Conservation (phyloP, 1,140 invertebrate species). For the Platyscapa corneri region DNA sequence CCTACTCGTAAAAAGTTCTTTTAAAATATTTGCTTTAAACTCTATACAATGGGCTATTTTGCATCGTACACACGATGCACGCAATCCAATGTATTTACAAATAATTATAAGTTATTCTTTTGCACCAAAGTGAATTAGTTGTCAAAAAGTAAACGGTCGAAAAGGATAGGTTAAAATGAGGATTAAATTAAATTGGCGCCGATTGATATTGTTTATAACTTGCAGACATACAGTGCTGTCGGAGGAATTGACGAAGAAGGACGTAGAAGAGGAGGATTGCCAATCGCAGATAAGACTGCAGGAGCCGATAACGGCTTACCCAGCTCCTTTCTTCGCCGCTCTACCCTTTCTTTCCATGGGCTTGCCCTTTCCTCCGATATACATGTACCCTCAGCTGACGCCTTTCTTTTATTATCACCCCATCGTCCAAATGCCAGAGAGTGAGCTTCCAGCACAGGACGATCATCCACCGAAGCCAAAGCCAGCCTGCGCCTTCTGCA, state of each 20-base stretch:
- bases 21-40: too few relatives aligned
- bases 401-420: constrained; percentile 69
- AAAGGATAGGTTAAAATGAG: too few relatives aligned
- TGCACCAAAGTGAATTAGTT: too few relatives aligned
- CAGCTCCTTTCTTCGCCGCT: constrained; percentile 69
- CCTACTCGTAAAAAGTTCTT: too few relatives aligned
- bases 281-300: constrained; percentile 58
- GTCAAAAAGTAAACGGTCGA: too few relatives aligned
- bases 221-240: neutral
- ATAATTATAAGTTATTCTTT: too few relatives aligned
- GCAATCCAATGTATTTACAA: too few relatives aligned
- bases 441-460: constrained; percentile 43
- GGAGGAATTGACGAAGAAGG: constrained; percentile 31
- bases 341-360: constrained; percentile 73
- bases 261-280: constrained; percentile 56
- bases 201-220: neutral
- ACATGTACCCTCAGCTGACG: constrained; percentile 69
- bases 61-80: too few relatives aligned
- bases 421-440: constrained; percentile 64
- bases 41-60: too few relatives aligned
- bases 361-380: constrained; percentile 71
- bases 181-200: too few relatives aligned
- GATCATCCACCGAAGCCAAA: constrained; percentile 62
- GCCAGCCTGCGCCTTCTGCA: constrained; percentile 70
- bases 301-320: constrained; percentile 63